Conservation (phyloP, 2,113 vertebrate species). For the Oreochromis spilurus region DNA sequence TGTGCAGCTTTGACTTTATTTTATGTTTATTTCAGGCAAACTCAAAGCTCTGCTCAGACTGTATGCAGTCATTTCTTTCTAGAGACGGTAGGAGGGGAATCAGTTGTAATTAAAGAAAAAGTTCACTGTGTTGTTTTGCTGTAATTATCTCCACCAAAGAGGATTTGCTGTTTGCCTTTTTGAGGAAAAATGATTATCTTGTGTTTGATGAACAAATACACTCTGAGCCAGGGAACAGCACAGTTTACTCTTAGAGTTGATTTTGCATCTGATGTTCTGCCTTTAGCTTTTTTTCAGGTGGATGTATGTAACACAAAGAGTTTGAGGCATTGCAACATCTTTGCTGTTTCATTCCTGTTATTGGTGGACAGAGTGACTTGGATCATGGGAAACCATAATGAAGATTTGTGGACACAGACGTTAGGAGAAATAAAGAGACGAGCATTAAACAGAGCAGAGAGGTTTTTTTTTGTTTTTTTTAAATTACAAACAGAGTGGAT, state of each 20-base stretch:
- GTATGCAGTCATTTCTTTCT: background rate
- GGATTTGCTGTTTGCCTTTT: background rate
- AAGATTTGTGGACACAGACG: background rate
- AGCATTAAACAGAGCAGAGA: background rate
- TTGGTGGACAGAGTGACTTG: background rate
- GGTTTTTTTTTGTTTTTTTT: no score
- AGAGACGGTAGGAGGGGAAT: background rate
- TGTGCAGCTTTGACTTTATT: background rate
- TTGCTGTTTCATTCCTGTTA: background rate
- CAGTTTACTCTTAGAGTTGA: background rate
- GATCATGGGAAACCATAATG: background rate
- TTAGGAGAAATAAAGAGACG: background rate
- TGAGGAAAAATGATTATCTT: background rate
- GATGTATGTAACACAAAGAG: background rate
- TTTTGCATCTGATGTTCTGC: background rate
- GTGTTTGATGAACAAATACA: conserved; percentile 6
- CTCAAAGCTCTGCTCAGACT: background rate
- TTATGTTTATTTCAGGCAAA: conserved; percentile 10
- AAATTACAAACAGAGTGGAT: background rate
- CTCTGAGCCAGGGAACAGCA: background rate
- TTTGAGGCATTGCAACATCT: background rate
- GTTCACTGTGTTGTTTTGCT: background rate
- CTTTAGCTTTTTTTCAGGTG: background rate
- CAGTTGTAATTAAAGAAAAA: conserved; percentile 12
- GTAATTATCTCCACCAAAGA: conserved; percentile 8